Base-by-base conservation (phyloP, 2,888 invertebrate species). In the Limnephilus lunatus region DNA sequence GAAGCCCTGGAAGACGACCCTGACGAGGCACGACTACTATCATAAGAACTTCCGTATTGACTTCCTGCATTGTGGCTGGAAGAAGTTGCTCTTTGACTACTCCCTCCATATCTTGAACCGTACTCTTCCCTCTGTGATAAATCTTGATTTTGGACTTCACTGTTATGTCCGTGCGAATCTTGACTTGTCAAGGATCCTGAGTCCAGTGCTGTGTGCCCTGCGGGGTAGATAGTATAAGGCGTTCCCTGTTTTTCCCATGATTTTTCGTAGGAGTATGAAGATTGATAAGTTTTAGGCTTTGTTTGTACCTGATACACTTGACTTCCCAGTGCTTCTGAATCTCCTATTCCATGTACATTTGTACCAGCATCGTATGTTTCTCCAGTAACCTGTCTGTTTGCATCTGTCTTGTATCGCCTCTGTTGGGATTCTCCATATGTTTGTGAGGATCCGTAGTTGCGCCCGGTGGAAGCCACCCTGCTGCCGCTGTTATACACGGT, bases 171-270 rank as follows among this genome's bases (percentile, higher is more conserved):
- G 32, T 68, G 89, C 30, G 68, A 85, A 81, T 89, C 48, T 9
- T 68, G 53, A 7, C 32, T 80, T 9, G 31, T 53, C 44, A 82
- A 82, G 19, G 89, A 68, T 19, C 39, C 85, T 30, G 83, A 31
- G 12, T 44, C 32, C 31, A 48, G 30, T 31, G 83, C 31, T 11
- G 39, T 82, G 35, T 83, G 80, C 1, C 91, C 85, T 25, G 94
- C 94, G n/a, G 96, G 96, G 94, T 95, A 94, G 81, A 96, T 96
- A 12, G 96, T 94, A 90, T 96, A 96, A 14, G 96, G 96, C 94
- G 96, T 96, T 35, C 96, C 96, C 94, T 95, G 96, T 91, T 95
- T 95, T 94, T 96, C 96, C 96, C 96, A 96, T 39, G 96, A 95
- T 94, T 96, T 96, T 92, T 96, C 96, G 93, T 96, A 96, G 11